Evolutionary conservation across 2,113 vertebrate genomes (phyloP).

Genomic region (Eira barbara): DNA sequence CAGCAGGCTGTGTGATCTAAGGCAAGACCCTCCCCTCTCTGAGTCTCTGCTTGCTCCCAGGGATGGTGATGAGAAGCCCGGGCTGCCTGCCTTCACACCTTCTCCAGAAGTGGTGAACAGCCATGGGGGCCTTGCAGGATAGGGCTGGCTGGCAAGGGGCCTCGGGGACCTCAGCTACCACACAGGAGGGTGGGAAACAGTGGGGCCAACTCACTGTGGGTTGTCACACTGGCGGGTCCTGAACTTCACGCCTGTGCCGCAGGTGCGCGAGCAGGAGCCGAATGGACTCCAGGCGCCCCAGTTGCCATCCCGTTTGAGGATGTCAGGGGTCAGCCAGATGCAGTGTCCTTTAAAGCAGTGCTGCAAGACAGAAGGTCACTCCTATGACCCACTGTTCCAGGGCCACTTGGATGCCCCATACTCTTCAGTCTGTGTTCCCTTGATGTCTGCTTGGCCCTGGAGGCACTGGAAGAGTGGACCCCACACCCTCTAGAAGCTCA

Average conservation of each 20-base stretch:
- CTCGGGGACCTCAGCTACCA: not conserved
- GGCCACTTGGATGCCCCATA: accelerated
- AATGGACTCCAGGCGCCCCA: conserved; percentile 97
- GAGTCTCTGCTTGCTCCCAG: not conserved
- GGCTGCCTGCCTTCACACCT: too few relatives aligned
- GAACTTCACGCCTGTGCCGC: conserved; percentile 94
- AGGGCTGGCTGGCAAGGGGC: accelerated
- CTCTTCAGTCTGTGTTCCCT: not conserved
- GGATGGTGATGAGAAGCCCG: accelerated
- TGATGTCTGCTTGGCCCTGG: not conserved
- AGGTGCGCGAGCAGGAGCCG: conserved; percentile 94
- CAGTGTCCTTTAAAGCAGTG: conserved; percentile 99
- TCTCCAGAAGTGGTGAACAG: not conserved
- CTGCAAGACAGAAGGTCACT: conserved; percentile 80
- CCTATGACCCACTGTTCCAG: accelerated
- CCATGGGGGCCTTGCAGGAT: accelerated
- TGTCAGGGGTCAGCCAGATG: conserved; percentile 95
- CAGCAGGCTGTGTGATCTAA: not conserved
- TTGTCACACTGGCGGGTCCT: conserved; percentile 95
- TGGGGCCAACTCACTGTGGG: conserved; percentile 88
- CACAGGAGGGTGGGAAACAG: not conserved
- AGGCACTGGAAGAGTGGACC: not conserved
- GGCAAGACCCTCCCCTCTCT: not conserved
- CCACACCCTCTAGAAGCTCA: not conserved
- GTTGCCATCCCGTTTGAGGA: conserved; percentile 96